Base-by-base conservation (phyloP, 2,113 vertebrate species). In the Pseudolaguvia tuberculata region DNA sequence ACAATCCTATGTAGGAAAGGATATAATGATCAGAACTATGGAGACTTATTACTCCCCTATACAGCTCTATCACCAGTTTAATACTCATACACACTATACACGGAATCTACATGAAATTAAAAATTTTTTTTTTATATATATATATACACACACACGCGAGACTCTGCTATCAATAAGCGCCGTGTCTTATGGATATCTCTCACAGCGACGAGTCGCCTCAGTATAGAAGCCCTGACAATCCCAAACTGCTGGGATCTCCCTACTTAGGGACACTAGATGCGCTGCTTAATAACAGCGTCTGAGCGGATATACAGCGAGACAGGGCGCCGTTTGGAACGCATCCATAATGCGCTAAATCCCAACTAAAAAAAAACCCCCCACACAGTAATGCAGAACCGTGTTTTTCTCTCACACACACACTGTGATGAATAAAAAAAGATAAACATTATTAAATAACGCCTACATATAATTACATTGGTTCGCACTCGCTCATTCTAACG, bases 341-440 rank as follows among this genome's bases (percentile, higher is more conserved):
- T 27, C 48, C 66, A n/a, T 35, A 53, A 69, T 69, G 66, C 66
- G 66, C 66, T 69, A 69, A 52, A 69, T 4, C 27, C 27, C 48
- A 21, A 20, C 20, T 7, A 12, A 17, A 1, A 42, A 63, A 62
- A 62, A 62, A 35, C n/a, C 35, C 18, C 11, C 31, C n/a, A 56
- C 21, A 56, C 48, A 50, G 2, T 18, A 50, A 15, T 23, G 53
- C 53, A 56, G 53, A 56, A 21, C 18, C 9, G 20, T 10, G 9
- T 20, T n/a, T 21, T 2, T 21, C 9, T 10, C n/a, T 2, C n/a
- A 25, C 42, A 25, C 62, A 47, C 58, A 35, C 58, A 4, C 17
- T 2, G 12, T 17, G 21, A 11, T 25, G 25, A 0, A 1, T 3
- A 58, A 9, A 29, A 51, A 13, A 11, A 1, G 17, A 18, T 10